phyloP scores from a whole-genome alignment of 2,113 vertebrate species.

The Phalacrocorax aristotelis region DNA sequence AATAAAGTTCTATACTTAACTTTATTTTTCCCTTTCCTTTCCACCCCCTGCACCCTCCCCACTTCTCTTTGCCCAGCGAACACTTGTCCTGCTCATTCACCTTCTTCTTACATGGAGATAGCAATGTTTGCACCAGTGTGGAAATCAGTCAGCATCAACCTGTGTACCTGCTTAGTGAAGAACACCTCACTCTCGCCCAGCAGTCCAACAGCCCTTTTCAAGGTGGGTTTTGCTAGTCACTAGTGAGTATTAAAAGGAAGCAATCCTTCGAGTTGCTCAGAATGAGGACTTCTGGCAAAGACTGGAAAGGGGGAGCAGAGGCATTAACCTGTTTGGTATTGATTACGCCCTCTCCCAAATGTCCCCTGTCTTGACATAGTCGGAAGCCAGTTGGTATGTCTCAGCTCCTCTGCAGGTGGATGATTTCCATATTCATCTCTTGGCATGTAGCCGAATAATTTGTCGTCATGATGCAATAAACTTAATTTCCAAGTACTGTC shows the following conservation, averaged over 20 bases:
- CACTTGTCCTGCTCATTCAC: conserved; percentile 98
- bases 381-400: background rate
- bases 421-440: background rate
- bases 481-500: background rate
- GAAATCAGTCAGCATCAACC: conserved; percentile 99
- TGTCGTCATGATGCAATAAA: background rate
- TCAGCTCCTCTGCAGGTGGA: background rate
- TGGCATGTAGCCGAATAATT: background rate
- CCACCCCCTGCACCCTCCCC: background rate
- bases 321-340: background rate
- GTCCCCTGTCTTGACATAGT: background rate
- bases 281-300: background rate
- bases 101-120: conserved; percentile 98
- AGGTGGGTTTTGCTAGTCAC: conserved; percentile 74
- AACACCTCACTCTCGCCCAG: conserved; percentile 93
- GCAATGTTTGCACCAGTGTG: conserved; percentile 99
- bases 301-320: background rate
- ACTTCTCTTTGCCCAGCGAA: conserved; percentile 76
- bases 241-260: rapidly evolving
- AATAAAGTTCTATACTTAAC: background rate
- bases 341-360: background rate
- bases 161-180: conserved; percentile 94
- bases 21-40: background rate
- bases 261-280: background rate
- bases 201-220: conserved; percentile 95